These are phyloP conservation scores for Ophiodon elongatus DNA, from an alignment of 2,113 vertebrate genomes.

Conservation along the genomic window DNA sequence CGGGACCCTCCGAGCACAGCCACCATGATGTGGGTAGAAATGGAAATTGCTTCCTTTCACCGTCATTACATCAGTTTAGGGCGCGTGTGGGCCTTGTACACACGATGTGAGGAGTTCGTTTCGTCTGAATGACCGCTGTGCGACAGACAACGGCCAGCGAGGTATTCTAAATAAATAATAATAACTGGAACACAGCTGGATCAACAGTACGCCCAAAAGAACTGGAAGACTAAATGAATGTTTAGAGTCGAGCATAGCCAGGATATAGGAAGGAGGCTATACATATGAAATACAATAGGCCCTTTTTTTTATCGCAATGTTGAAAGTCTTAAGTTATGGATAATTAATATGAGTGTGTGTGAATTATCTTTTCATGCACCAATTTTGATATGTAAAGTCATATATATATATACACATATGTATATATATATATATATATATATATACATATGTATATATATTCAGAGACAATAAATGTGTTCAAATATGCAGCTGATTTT, in stretches of 20 bases:
- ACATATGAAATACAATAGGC: not conserved
- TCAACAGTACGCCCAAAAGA: slow-evolving; percentile 28
- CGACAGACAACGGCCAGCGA: slow-evolving; percentile 44
- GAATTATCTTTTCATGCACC: not conserved
- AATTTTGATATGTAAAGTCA: not conserved
- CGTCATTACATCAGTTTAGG: slow-evolving; percentile 87
- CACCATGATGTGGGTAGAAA: slow-evolving; percentile 87
- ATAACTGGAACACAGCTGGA: slow-evolving; percentile 41
- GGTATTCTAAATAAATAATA: slow-evolving; percentile 30
- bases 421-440: not conserved
- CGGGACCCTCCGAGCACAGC: slow-evolving; percentile 84
- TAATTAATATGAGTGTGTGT: slow-evolving; percentile 5
- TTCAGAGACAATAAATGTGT: not conserved
- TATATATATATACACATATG: not conserved
- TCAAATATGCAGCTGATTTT: not conserved
- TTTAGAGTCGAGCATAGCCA: not conserved
- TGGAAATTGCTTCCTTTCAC: slow-evolving; percentile 87
- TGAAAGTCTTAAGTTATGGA: not conserved
- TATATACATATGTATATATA: too few relatives aligned
- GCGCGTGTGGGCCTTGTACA: slow-evolving; percentile 84
- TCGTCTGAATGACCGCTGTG: slow-evolving; percentile 62
- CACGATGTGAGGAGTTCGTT: slow-evolving; percentile 65
- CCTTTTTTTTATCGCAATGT: not conserved
- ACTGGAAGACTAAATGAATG: slow-evolving; percentile 1
- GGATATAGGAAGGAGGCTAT: not conserved